Evolutionary conservation across 2,888 invertebrate genomes (phyloP).

Genomic region (Petrolisthes cinctipes): DNA sequence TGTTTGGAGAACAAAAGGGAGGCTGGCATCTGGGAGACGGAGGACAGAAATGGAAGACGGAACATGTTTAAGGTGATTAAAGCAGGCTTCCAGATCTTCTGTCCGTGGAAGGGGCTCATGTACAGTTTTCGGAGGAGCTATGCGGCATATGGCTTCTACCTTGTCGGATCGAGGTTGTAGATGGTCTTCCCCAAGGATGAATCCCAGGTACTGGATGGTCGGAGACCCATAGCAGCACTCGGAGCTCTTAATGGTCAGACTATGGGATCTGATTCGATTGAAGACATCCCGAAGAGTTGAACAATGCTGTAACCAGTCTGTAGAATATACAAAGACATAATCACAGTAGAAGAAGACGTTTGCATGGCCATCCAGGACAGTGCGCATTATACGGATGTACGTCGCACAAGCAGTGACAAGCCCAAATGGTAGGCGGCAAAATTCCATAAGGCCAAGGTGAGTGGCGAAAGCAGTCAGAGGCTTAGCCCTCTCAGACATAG

Average conservation of each 20-base stretch:
- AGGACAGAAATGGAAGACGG: too few relatives aligned
- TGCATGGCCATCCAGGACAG: neutral
- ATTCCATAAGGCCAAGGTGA: conserved; percentile 29
- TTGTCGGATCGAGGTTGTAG: neutral
- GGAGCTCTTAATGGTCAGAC: neutral
- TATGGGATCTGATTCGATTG: neutral
- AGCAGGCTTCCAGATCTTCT: too few relatives aligned
- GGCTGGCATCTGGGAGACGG: too few relatives aligned
- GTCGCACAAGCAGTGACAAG: neutral
- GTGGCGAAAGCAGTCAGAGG: neutral
- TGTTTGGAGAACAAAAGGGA: too few relatives aligned
- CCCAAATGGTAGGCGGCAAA: conserved; percentile 1
- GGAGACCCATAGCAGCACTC: conserved; percentile 13
- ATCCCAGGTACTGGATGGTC: conserved; percentile 4
- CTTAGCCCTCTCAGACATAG: too few relatives aligned
- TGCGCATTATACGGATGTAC: too few relatives aligned
- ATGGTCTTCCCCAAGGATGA: neutral
- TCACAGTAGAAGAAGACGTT: conserved; percentile 17
- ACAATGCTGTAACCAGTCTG: neutral
- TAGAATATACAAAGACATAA: conserved; percentile 1
- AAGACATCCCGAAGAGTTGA: neutral
- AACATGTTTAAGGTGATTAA: too few relatives aligned
- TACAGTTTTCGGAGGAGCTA: neutral
- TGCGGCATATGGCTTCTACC: neutral
- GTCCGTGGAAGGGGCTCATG: too few relatives aligned